Evolutionary conservation across 2,113 vertebrate species (phyloP).

Genomic region (Lipophrys pholis): DNA sequence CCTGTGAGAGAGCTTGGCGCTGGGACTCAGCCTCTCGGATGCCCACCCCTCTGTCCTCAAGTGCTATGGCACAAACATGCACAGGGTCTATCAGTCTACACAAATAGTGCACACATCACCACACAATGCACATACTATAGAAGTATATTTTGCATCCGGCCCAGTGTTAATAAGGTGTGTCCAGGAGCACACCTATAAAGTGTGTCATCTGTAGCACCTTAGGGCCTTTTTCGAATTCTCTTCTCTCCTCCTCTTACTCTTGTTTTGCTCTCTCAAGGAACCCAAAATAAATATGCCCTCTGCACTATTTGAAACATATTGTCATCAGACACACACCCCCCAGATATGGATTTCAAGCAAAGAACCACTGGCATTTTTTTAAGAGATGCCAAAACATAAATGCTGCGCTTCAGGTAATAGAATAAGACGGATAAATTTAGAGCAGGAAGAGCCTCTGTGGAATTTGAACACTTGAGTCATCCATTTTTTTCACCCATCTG

Average conservation of each 20-base stretch:
- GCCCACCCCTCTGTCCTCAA: not conserved
- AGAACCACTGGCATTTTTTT: slow-evolving; percentile 65
- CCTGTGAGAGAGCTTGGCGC: slow-evolving; percentile 2
- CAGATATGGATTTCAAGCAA: slow-evolving; percentile 71
- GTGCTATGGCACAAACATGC: not conserved
- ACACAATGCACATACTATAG: slow-evolving; percentile 7
- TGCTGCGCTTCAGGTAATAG: slow-evolving; percentile 71
- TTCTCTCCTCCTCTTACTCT: slow-evolving; percentile 27
- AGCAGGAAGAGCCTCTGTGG: slow-evolving; percentile 32
- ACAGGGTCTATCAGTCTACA: not conserved
- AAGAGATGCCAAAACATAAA: slow-evolving; percentile 68
- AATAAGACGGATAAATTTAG: slow-evolving; percentile 65
- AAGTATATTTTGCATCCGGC: slow-evolving; percentile 29
- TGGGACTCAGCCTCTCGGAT: slow-evolving; percentile 13
- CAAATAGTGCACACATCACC: not conserved
- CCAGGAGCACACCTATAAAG: slow-evolving; percentile 65
- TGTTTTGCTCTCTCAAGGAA: slow-evolving; percentile 64
- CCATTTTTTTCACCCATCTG: slow-evolving; percentile 22
- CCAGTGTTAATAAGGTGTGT: slow-evolving; percentile 55
- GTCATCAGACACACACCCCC: slow-evolving; percentile 63
- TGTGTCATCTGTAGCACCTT: slow-evolving; percentile 66
- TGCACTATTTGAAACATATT: slow-evolving; percentile 68
- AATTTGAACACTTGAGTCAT: slow-evolving; percentile 57
- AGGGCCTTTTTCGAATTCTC: slow-evolving; percentile 55
- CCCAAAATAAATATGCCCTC: slow-evolving; percentile 73